A percentile compares a stretch with the other conserved stretches of the same genome.
Conservation (phyloP, 2,888 invertebrate genomes). For the Nemoura dubitans region DNA sequence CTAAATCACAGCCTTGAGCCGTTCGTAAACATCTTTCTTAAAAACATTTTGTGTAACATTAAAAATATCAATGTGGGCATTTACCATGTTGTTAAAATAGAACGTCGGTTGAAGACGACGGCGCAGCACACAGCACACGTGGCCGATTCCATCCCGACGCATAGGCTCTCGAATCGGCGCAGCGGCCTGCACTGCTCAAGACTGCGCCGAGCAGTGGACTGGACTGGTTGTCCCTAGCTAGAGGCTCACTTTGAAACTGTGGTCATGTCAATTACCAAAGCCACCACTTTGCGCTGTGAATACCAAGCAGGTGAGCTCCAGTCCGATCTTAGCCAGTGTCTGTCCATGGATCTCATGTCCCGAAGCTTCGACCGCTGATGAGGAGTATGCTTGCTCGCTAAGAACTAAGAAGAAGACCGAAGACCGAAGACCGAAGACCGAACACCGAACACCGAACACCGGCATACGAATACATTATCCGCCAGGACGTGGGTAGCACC, state of each 20-base stretch:
- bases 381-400: neutral
- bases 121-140: too few relatives aligned
- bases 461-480: neutral
- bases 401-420: neutral
- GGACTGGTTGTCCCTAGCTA: neutral
- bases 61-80: too few relatives aligned
- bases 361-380: slow-evolving; percentile 2
- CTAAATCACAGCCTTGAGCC: too few relatives aligned
- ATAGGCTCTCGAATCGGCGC: too few relatives aligned
- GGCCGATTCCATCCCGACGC: too few relatives aligned
- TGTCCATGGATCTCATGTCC: neutral
- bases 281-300: neutral
- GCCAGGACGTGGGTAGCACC: neutral
- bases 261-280: slow-evolving; percentile 2
- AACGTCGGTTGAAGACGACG: too few relatives aligned
- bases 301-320: slow-evolving; percentile 19
- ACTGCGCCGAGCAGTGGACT: neutral
- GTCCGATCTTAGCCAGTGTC: neutral
- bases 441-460: too few relatives aligned
- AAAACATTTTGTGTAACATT: too few relatives aligned
- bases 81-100: too few relatives aligned
- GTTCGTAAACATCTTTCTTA: too few relatives aligned
- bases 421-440: neutral
- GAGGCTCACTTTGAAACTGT: slow-evolving; percentile 3
- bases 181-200: too few relatives aligned